A percentile compares a stretch with the other conserved stretches of the same genome.
Evolutionary conservation across 2,797 vertebrate genomes (phyloP).

Genomic region (Holocentrus rufus): DNA sequence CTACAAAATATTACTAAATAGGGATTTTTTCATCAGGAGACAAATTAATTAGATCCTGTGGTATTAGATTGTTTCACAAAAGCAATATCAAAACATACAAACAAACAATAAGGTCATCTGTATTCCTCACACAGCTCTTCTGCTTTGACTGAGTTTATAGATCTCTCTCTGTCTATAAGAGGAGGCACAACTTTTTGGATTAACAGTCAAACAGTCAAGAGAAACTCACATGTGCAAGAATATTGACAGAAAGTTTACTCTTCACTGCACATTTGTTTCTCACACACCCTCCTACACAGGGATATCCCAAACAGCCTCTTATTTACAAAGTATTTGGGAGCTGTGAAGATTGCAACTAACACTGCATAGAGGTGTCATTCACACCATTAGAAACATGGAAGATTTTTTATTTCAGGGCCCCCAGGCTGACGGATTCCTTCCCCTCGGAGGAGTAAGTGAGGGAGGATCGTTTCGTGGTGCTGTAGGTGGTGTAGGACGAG

Average conservation of each 20-base stretch:
- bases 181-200: slow-evolving; percentile 52
- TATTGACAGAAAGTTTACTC: slow-evolving; percentile 36
- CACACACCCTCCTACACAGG: slow-evolving; percentile 53
- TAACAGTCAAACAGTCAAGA: slow-evolving; percentile 29
- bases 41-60: slow-evolving; percentile 52
- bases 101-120: slow-evolving; percentile 54
- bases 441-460: slow-evolving; percentile 87
- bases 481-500: slow-evolving; percentile 76
- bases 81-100: slow-evolving; percentile 74
- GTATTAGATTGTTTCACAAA: slow-evolving; percentile 67
- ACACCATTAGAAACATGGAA: slow-evolving; percentile 49
- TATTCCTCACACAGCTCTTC: slow-evolving; percentile 56
- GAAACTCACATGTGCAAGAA: slow-evolving; percentile 44
- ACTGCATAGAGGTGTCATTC: slow-evolving; percentile 75
- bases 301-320: slow-evolving; percentile 58
- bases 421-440: slow-evolving; percentile 81
- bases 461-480: slow-evolving; percentile 85
- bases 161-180: slow-evolving; percentile 56
- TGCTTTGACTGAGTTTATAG: slow-evolving; percentile 45
- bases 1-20: slow-evolving; percentile 74
- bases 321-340: slow-evolving; percentile 64
- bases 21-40: slow-evolving; percentile 49
- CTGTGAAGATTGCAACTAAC: slow-evolving; percentile 68
- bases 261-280: slow-evolving; percentile 33
- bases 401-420: slow-evolving; percentile 63